These are phyloP conservation scores for Apis laboriosa DNA, from an alignment of 1,140 invertebrate genomes.

Conservation along the genomic window DNA sequence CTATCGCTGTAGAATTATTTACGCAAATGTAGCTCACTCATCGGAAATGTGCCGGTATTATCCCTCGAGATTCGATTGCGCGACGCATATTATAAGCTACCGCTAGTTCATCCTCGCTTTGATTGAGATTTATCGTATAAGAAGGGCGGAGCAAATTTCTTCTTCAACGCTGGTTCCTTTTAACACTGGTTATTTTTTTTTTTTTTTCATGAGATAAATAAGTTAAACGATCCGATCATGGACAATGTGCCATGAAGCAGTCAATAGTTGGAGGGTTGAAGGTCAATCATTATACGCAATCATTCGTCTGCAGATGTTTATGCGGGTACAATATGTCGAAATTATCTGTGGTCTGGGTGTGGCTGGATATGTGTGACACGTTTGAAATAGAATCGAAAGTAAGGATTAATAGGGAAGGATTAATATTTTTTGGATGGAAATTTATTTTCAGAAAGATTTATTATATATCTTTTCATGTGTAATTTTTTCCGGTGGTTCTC, in stretches of 20 bases:
- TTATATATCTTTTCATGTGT: no score
- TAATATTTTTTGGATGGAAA: no score
- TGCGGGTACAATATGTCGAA: no score
- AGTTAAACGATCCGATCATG: background rate
- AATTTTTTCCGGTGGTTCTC: no score
- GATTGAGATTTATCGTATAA: background rate
- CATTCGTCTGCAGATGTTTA: no score
- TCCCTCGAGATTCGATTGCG: conserved; percentile 28
- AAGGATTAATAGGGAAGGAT: no score
- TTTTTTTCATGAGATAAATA: background rate
- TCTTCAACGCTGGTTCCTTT: background rate
- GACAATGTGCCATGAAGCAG: background rate
- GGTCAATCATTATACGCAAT: background rate
- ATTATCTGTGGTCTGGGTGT: no score
- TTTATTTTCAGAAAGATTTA: no score
- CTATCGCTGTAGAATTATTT: conserved; percentile 43
- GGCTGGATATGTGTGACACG: no score
- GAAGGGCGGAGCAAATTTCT: background rate
- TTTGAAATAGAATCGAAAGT: no score
- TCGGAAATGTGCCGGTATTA: background rate
- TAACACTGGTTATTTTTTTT: background rate
- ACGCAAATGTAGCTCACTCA: conserved; percentile 26
- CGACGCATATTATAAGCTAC: conserved; percentile 30
- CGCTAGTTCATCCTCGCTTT: background rate
- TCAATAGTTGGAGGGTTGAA: background rate